Conservation (phyloP, 2,797 vertebrate species). For the Anguilla anguilla region DNA sequence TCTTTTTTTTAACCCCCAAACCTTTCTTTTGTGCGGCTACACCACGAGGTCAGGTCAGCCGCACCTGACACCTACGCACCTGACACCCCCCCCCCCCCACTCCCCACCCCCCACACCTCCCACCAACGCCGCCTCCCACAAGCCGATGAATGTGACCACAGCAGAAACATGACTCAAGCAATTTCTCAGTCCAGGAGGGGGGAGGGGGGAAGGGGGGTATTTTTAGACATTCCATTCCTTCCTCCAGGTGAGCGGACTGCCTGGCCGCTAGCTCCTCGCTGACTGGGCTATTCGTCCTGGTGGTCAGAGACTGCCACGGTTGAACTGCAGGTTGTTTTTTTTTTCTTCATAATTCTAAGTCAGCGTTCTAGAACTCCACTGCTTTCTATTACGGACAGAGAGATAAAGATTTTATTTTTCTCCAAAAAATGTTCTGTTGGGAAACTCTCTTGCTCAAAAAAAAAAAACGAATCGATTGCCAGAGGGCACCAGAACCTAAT, state of each 20-base stretch:
- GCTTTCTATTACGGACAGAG: too few species aligned
- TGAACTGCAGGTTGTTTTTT: background rate
- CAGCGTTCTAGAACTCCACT: too few species aligned
- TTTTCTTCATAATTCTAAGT: too few species aligned
- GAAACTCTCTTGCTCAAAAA: background rate
- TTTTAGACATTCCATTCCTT: slow-evolving; percentile 21
- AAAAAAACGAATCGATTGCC: background rate
- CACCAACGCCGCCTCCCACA: background rate
- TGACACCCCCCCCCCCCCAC: too few species aligned
- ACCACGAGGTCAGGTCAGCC: background rate
- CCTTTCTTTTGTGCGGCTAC: slow-evolving; percentile 26
- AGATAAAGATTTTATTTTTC: too few species aligned
- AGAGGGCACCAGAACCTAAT: background rate
- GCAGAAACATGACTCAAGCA: slow-evolving; percentile 3
- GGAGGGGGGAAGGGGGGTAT: slow-evolving; percentile 12
- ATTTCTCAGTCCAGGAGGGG: background rate
- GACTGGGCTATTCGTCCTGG: background rate
- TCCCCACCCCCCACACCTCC: background rate
- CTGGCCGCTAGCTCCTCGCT: too few species aligned
- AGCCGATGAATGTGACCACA: slow-evolving; percentile 37
- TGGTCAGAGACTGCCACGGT: background rate
- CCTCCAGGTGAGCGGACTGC: background rate
- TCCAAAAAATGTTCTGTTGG: background rate
- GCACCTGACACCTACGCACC: background rate
- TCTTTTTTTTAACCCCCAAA: slow-evolving; percentile 24